Evolutionary conservation across 2,113 vertebrate genomes (phyloP).

Genomic region (Mustelus asterias): DNA sequence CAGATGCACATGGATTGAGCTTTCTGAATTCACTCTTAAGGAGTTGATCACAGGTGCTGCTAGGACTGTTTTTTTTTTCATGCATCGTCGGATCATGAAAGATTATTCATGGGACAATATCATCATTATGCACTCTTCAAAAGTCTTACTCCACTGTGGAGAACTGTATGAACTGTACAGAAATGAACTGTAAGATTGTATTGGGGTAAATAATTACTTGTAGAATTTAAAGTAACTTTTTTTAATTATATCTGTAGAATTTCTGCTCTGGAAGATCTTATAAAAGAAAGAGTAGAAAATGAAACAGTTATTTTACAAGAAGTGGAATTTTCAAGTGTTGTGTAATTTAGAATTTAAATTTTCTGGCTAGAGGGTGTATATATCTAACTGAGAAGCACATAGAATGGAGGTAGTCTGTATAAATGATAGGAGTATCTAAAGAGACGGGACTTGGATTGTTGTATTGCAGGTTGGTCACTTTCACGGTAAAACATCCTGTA

Average conservation of each 20-base stretch:
- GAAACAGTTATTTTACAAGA: constrained; percentile 35
- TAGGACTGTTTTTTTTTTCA: constrained; percentile 22
- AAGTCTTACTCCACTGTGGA: constrained; percentile 23
- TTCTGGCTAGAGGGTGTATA: background rate
- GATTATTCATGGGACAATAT: constrained; percentile 6
- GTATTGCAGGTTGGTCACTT: background rate
- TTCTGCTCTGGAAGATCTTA: constrained; percentile 21
- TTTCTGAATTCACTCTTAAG: constrained; percentile 29
- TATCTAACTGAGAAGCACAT: constrained; percentile 27
- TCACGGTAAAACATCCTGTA: background rate
- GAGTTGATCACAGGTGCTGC: constrained; percentile 29
- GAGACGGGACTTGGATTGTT: background rate
- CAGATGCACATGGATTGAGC: constrained; percentile 34
- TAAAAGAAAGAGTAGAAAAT: constrained; percentile 32
- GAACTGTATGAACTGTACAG: constrained; percentile 36
- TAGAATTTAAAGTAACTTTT: constrained; percentile 37
- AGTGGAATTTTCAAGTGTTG: constrained; percentile 36
- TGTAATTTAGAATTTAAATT: constrained; percentile 22
- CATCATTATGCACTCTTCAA: constrained; percentile 22
- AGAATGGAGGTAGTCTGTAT: background rate
- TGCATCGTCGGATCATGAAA: constrained; percentile 1
- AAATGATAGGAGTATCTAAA: constrained; percentile 10
- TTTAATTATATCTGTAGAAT: constrained; percentile 36
- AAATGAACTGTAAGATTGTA: constrained; percentile 35
- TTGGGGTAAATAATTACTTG: constrained; percentile 37